These are phyloP conservation scores for Callopanchax toddi DNA, from an alignment of 2,113 vertebrate genomes.

Conservation along the genomic window DNA sequence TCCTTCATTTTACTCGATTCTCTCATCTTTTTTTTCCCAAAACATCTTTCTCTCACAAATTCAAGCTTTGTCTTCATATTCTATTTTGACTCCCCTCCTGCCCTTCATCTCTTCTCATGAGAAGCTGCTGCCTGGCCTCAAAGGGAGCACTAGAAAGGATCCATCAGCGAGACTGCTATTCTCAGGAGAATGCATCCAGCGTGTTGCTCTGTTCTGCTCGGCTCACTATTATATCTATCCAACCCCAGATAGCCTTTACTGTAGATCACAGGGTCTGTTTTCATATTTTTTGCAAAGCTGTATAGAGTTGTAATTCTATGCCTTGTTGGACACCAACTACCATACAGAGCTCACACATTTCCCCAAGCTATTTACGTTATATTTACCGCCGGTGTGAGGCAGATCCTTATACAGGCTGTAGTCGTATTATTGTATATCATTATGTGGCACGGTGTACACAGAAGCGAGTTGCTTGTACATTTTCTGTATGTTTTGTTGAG, in stretches of 20 bases:
- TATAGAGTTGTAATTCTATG: constrained; percentile 47
- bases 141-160: constrained; percentile 67
- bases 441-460: constrained; percentile 4
- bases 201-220: constrained; percentile 60
- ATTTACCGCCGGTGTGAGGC: constrained; percentile 11
- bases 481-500: constrained; percentile 23
- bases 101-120: constrained; percentile 66
- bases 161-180: constrained; percentile 66
- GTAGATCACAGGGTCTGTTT: constrained; percentile 66
- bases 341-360: constrained; percentile 18
- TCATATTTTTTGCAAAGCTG: constrained; percentile 37
- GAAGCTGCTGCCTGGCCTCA: constrained; percentile 47
- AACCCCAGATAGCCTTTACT: constrained; percentile 66
- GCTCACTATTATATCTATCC: constrained; percentile 65
- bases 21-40: constrained; percentile 35
- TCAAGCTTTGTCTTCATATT: constrained; percentile 42
- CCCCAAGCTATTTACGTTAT: constrained; percentile 30
- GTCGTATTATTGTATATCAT: constrained; percentile 30
- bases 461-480: constrained; percentile 17
- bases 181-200: constrained; percentile 61
- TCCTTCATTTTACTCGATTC: constrained; percentile 19
- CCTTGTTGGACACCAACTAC: constrained; percentile 51
- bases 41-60: constrained; percentile 50
- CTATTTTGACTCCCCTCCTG: constrained; percentile 45
- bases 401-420: constrained; percentile 17